Base-by-base conservation (phyloP, 2,888 invertebrate species). In the Busseola fusca region DNA sequence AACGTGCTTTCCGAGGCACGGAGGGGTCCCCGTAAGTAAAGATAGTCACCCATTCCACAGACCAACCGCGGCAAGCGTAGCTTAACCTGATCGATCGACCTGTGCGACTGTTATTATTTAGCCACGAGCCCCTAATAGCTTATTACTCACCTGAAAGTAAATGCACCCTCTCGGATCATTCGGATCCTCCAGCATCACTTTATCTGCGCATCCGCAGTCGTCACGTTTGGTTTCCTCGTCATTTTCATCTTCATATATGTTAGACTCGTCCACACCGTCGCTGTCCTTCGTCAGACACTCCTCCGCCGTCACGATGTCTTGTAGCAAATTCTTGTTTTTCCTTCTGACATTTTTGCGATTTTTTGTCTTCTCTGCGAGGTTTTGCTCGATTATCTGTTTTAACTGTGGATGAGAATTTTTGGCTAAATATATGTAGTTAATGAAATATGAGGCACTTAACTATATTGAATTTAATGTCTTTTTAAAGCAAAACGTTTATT, bases 111-210 rank as follows among this genome's bases (percentile, higher is more conserved):
- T n/a, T n/a, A n/a, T n/a, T n/a, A n/a, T n/a, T n/a, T n/a, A n/a
- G n/a, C n/a, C n/a, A n/a, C n/a, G n/a, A n/a, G n/a, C n/a, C n/a
- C n/a, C n/a, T n/a, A n/a, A n/a, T n/a, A n/a, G n/a, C n/a, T n/a
- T n/a, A 42, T 16, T 42, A 42, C 64, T 37, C 3, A 96, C 96
- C 94, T 97, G 97, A 82, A 97, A 97, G 86, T 96, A 97, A 25
- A 96, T 92, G 67, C 97, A 97, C 0, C 97, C 97, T 48, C 94
- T 92, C 0, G 97, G 97, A 65, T 96, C 94, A 64, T 94, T 88
- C 0, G 94, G 93, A 54, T 95, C 94, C 74, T 95, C 95, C 0
- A 94, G 74, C 12, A 89, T 74, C 3, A 94, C 90, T 0, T 86
- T 81, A 16, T 93, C 93, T 0, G 72, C 80, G 60, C 93, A 93